Percentiles rank a stretch among this genome's conserved stretches.
Conservation (phyloP, 2,797 vertebrate species). For the Pipistrellus kuhlii region DNA sequence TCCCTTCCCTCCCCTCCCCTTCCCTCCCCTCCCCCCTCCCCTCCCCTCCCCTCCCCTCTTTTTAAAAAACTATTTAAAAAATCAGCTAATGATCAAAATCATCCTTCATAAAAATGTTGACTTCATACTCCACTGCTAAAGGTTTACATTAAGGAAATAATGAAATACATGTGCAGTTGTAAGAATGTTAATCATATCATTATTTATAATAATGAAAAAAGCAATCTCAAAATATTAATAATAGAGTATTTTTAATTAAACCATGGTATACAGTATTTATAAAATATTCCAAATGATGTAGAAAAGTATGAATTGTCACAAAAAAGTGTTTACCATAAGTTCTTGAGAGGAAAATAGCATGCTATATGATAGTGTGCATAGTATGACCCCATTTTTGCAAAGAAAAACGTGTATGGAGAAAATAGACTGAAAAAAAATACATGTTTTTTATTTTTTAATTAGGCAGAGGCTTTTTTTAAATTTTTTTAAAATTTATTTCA, state of each 20-base stretch:
- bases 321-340: slow-evolving; percentile 5
- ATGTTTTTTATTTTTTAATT: slow-evolving; percentile 21
- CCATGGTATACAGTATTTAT: not conserved
- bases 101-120: slow-evolving; percentile 15
- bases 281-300: not conserved
- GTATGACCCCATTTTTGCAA: not conserved
- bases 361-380: not conserved
- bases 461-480: not conserved
- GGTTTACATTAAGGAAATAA: slow-evolving; percentile 33
- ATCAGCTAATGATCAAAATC: not conserved
- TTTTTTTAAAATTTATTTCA: not conserved
- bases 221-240: not conserved
- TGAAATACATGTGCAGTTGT: not conserved
- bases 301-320: not conserved
- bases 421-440: not conserved
- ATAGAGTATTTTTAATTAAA: slow-evolving; percentile 28
- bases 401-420: not conserved
- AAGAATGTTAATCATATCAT: not conserved
- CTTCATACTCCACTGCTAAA: not conserved
- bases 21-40: too few relatives aligned
- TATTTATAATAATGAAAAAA: not conserved
- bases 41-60: too few relatives aligned
- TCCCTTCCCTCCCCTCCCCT: too few relatives aligned
- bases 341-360: not conserved
- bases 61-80: too few relatives aligned